phyloP scores from a whole-genome alignment of 2,888 invertebrate species.

The Zygothrica quintamaculata region DNA sequence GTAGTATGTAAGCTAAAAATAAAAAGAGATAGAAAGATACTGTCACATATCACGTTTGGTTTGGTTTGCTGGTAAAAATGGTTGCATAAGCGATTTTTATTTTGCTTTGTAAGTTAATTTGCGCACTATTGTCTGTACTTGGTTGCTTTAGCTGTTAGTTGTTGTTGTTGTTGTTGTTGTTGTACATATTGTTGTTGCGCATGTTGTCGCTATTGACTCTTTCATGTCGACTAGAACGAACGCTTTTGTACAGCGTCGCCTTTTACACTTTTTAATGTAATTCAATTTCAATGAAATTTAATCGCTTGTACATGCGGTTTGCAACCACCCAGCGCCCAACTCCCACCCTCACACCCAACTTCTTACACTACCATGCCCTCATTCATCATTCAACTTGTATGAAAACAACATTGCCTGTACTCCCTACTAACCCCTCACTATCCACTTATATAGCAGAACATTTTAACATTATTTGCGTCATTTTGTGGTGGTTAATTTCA shows the following conservation, averaged over 20 bases:
- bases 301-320: conserved; percentile 68
- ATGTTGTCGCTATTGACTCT: conserved; percentile 27
- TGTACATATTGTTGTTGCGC: conserved; percentile 22
- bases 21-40: neutral
- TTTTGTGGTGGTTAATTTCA: conserved; percentile 80
- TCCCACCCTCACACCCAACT: neutral
- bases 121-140: conserved; percentile 71
- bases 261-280: conserved; percentile 79
- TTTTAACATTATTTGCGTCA: conserved; percentile 77
- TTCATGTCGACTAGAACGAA: conserved; percentile 20
- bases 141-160: conserved; percentile 22
- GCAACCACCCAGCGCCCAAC: neutral
- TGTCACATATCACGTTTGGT: conserved; percentile 43
- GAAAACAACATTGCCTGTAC: too few relatives aligned
- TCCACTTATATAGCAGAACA: conserved; percentile 25
- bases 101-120: conserved; percentile 79
- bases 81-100: conserved; percentile 74
- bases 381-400: too few relatives aligned
- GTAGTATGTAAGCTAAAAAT: too few relatives aligned
- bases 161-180: conserved; percentile 28
- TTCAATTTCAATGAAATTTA: conserved; percentile 81
- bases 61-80: conserved; percentile 42
- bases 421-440: conserved; percentile 1
- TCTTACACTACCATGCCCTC: too few relatives aligned
- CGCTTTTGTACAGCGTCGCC: conserved; percentile 64